Conservation (phyloP, 1,140 invertebrate genomes). For the Conopomorpha cramerella region DNA sequence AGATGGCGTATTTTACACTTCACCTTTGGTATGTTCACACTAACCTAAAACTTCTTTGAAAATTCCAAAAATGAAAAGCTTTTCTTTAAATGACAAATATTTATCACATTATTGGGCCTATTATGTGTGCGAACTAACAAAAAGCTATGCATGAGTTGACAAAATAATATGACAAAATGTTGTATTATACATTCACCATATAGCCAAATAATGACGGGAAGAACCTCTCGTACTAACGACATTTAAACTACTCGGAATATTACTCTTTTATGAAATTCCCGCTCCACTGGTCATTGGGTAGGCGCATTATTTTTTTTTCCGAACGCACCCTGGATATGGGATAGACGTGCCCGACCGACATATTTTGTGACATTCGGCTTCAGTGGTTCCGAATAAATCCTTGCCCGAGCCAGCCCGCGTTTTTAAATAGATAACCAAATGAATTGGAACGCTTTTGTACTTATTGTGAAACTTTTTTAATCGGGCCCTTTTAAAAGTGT, state of each 20-base stretch:
- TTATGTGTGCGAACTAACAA: background rate
- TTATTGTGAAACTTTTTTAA: constrained; percentile 9
- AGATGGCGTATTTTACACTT: too few species aligned
- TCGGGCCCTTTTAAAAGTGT: background rate
- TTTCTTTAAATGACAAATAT: background rate
- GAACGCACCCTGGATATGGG: constrained; percentile 22
- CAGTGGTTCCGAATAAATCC: constrained; percentile 47
- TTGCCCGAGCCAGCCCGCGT: constrained; percentile 27
- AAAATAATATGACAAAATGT: background rate
- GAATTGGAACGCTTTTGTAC: constrained; percentile 48
- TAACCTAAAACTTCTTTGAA: too few species aligned
- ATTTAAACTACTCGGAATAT: background rate
- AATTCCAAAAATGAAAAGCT: too few species aligned
- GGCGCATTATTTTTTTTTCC: constrained; percentile 12
- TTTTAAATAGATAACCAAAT: constrained; percentile 57
- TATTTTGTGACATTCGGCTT: constrained; percentile 54
- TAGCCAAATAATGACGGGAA: too few species aligned
- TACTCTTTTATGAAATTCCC: background rate
- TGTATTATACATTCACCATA: too few species aligned
- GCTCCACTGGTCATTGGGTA: background rate
- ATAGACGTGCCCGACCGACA: constrained; percentile 33
- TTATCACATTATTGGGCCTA: background rate
- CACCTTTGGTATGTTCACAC: too few species aligned
- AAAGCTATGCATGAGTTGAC: background rate
- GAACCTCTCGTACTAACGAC: background rate